A percentile compares a stretch with the other conserved stretches of the same genome.
Evolutionary conservation across 1,140 invertebrate species (phyloP).

Genomic region (Drosophila sechellia): DNA sequence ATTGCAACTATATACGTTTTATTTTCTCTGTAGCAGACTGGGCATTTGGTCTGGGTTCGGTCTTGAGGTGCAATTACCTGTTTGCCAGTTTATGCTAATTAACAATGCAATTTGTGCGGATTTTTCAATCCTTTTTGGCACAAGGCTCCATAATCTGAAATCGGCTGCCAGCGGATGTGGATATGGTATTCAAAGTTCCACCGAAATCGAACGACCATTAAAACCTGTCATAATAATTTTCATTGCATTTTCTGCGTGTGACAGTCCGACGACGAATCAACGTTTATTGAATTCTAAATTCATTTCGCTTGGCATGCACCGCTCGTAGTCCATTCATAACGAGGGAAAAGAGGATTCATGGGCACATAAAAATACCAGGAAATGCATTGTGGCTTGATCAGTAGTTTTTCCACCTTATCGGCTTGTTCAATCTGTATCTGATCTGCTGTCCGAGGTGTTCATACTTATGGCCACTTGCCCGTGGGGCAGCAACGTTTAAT

Average conservation of each 20-base stretch:
- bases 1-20: neutral
- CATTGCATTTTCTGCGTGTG: slow-evolving; percentile 26
- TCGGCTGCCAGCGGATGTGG: slow-evolving; percentile 29
- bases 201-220: slow-evolving; percentile 25
- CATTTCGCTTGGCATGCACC: slow-evolving; percentile 54
- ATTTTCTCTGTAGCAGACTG: slow-evolving; percentile 8
- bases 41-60: slow-evolving; percentile 4
- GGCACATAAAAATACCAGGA: slow-evolving; percentile 62
- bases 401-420: slow-evolving; percentile 65
- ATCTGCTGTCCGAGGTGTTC: slow-evolving; percentile 18
- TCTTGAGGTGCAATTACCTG: slow-evolving; percentile 52
- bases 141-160: slow-evolving; percentile 29
- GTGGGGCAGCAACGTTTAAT: slow-evolving; percentile 22
- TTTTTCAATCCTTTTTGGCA: slow-evolving; percentile 49
- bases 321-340: slow-evolving; percentile 28
- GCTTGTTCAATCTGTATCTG: slow-evolving; percentile 54
- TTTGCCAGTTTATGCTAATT: slow-evolving; percentile 72
- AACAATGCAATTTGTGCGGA: slow-evolving; percentile 59
- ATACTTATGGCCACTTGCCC: slow-evolving; percentile 16
- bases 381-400: slow-evolving; percentile 46
- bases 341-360: slow-evolving; percentile 2
- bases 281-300: slow-evolving; percentile 57
- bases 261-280: slow-evolving; percentile 38
- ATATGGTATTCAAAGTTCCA: slow-evolving; percentile 35
- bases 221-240: slow-evolving; percentile 44